These are phyloP conservation scores for Xanthia icteritia DNA, from an alignment of 2,888 invertebrate species.

Conservation along the genomic window DNA sequence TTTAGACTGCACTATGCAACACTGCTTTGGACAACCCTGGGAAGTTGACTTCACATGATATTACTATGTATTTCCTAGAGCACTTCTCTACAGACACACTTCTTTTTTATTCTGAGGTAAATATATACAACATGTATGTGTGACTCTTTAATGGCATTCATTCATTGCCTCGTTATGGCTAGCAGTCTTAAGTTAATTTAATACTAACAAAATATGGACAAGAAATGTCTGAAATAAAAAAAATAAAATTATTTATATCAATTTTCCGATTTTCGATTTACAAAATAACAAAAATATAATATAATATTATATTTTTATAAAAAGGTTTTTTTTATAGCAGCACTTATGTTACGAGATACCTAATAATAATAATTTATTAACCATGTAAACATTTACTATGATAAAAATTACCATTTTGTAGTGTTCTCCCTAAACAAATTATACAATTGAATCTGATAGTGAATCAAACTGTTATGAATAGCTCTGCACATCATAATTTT, in stretches of 20 bases:
- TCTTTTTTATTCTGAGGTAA: constrained; percentile 93
- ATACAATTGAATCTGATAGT: neutral
- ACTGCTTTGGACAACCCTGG: constrained; percentile 98
- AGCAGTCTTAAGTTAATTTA: neutral
- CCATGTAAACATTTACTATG: neutral
- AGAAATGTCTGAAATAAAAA: too few relatives aligned
- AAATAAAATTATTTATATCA: too few relatives aligned
- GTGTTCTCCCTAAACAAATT: neutral
- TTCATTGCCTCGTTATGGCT: neutral
- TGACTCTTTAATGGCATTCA: neutral
- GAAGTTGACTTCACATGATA: constrained; percentile 93
- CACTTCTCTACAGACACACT: constrained; percentile 96
- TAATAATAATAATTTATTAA: neutral
- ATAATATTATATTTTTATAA: neutral
- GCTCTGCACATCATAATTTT: neutral
- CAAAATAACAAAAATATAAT: neutral
- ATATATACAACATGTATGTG: constrained; percentile 65
- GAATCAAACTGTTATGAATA: neutral
- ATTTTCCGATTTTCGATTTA: neutral
- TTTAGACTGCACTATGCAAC: constrained; percentile 96
- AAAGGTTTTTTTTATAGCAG: neutral
- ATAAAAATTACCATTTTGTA: neutral
- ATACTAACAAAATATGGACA: neutral
- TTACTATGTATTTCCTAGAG: constrained; percentile 94
- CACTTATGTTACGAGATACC: neutral